Evolutionary conservation across 2,888 invertebrate species (phyloP).

Genomic region (Dichetophora obliterata): DNA sequence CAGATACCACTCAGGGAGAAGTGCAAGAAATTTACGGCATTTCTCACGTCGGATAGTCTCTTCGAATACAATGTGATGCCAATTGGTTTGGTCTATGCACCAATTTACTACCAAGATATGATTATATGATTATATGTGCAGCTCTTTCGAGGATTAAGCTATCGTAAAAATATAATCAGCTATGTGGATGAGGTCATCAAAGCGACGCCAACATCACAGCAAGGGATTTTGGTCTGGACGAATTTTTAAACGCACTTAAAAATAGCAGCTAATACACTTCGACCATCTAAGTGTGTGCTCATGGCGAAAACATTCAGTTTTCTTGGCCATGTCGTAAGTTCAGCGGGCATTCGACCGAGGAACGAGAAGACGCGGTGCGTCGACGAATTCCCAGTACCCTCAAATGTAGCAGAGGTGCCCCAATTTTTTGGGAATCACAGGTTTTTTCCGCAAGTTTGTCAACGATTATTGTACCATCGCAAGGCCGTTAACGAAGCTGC

Average conservation of each 20-base stretch:
- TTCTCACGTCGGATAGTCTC: constrained; percentile 51
- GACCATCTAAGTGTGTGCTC: constrained; percentile 45
- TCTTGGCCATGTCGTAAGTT: constrained; percentile 38
- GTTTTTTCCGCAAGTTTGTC: constrained; percentile 45
- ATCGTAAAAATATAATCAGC: constrained; percentile 33
- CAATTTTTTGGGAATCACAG: constrained; percentile 46
- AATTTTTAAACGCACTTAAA: constrained; percentile 40
- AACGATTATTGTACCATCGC: constrained; percentile 35
- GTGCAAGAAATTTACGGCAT: constrained; percentile 45
- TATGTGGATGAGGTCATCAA: constrained; percentile 45
- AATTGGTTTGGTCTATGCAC: constrained; percentile 61
- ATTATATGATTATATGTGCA: too few species aligned
- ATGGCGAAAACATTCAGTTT: constrained; percentile 37
- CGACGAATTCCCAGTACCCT: constrained; percentile 38
- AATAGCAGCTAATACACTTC: constrained; percentile 39
- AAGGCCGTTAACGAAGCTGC: constrained; percentile 37
- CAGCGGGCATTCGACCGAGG: constrained; percentile 41
- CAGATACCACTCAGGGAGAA: constrained; percentile 50
- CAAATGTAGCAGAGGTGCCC: constrained; percentile 39
- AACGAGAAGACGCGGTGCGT: constrained; percentile 42
- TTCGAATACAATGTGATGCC: constrained; percentile 60
- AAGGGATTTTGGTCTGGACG: constrained; percentile 26
- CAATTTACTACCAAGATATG: constrained; percentile 58
- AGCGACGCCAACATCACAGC: constrained; percentile 18
- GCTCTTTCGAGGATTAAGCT: constrained; percentile 27